Conservation (phyloP, 2,888 invertebrate species). For the Sussaba pulchella region DNA sequence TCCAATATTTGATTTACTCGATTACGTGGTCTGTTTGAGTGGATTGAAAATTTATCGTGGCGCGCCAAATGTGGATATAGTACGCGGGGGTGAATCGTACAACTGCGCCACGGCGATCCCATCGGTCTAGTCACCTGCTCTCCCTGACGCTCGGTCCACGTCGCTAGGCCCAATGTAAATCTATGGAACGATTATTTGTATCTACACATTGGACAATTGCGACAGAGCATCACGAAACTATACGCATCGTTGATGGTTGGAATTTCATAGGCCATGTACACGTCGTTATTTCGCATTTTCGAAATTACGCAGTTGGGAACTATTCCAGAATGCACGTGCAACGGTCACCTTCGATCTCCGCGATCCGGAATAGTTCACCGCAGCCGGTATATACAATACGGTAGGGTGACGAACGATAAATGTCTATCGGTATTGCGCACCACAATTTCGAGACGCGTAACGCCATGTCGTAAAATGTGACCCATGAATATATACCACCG, state of each 20-base stretch:
- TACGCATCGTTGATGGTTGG: constrained; percentile 4
- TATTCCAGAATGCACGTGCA: neutral
- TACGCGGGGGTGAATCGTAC: constrained; percentile 21
- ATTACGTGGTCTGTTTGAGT: constrained; percentile 72
- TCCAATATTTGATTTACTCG: constrained; percentile 75
- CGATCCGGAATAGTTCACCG: constrained; percentile 11
- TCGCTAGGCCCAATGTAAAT: constrained; percentile 38
- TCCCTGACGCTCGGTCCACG: constrained; percentile 18
- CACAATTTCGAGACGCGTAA: constrained; percentile 57
- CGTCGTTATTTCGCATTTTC: constrained; percentile 8
- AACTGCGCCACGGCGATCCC: neutral
- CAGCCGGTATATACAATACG: constrained; percentile 32
- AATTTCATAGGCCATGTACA: constrained; percentile 27
- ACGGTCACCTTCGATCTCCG: constrained; percentile 3
- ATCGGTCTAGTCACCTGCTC: neutral
- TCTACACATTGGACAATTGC: constrained; percentile 29
- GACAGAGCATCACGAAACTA: neutral
- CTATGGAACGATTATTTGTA: constrained; percentile 40
- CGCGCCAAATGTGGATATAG: constrained; percentile 31
- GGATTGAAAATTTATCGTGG: constrained; percentile 73
- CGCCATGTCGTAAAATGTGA: constrained; percentile 57
- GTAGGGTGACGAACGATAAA: constrained; percentile 58
- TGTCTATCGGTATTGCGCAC: constrained; percentile 48
- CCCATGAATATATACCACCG: constrained; percentile 33
- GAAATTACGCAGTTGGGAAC: constrained; percentile 37